phyloP scores from a whole-genome alignment of 2,113 vertebrate species.

The Hirundichthys speculiger region DNA sequence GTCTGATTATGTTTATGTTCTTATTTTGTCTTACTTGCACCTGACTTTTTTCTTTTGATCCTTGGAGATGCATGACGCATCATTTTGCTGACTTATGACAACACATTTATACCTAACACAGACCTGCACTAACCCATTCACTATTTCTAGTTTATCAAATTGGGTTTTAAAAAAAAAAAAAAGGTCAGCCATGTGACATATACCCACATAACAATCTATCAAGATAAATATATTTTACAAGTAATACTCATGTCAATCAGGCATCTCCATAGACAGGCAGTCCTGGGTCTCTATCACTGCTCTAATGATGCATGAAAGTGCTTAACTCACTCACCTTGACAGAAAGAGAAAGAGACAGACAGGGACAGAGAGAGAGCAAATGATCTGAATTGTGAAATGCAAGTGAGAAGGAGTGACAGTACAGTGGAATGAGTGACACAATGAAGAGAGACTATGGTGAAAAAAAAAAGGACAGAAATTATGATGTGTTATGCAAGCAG shows the following conservation, averaged over 20 bases:
- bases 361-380: not conserved
- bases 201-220: slow-evolving; percentile 35
- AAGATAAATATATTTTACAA: slow-evolving; percentile 58
- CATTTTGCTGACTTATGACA: slow-evolving; percentile 4
- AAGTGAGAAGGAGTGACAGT: slow-evolving; percentile 14
- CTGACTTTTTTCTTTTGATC: no score
- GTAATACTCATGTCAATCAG: slow-evolving; percentile 65
- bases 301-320: slow-evolving; percentile 78
- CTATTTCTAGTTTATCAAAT: slow-evolving; percentile 18
- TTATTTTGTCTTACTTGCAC: no score
- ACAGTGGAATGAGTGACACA: slow-evolving; percentile 24
- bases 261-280: slow-evolving; percentile 43
- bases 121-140: not conserved
- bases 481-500: slow-evolving; percentile 7
- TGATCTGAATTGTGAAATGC: slow-evolving; percentile 11
- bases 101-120: not conserved
- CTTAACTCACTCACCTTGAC: slow-evolving; percentile 71
- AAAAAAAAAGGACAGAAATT: slow-evolving; percentile 26
- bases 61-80: no score
- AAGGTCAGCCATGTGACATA: slow-evolving; percentile 26
- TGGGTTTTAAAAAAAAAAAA: not conserved
- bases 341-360: not conserved
- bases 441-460: slow-evolving; percentile 30
- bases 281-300: slow-evolving; percentile 58
- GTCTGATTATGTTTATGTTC: no score